Percentiles rank a stretch among this genome's conserved stretches.
Conservation (phyloP, 2,113 vertebrate species). For the Oryzias javanicus region DNA sequence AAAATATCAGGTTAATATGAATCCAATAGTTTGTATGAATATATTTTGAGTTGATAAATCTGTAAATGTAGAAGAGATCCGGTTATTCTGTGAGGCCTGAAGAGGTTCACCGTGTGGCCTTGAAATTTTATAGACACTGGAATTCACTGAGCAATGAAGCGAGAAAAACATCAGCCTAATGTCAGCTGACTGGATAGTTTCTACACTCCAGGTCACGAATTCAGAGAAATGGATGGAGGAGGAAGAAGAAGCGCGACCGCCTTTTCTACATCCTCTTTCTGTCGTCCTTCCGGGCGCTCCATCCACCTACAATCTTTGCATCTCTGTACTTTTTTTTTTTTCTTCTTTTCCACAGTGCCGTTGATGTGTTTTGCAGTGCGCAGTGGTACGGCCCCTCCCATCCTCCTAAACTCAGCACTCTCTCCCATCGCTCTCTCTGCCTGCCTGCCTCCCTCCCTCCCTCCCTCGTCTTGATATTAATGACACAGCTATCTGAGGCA, state of each 20-base stretch:
- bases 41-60: no score
- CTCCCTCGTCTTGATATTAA: conserved; percentile 77
- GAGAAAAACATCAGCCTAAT: conserved; percentile 1
- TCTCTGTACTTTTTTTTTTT: conserved; percentile 30
- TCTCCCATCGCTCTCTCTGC: conserved; percentile 62
- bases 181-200: conserved; percentile 26
- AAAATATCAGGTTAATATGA: no score
- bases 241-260: conserved; percentile 8
- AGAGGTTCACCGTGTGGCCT: conserved; percentile 2
- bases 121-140: neutral
- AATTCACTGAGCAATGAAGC: conserved; percentile 9
- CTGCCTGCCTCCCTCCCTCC: conserved; percentile 58
- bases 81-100: conserved; percentile 5
- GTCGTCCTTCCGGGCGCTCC: neutral
- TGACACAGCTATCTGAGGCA: conserved; percentile 73
- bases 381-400: conserved; percentile 81
- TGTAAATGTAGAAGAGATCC: neutral
- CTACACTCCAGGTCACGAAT: conserved; percentile 5
- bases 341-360: conserved; percentile 47
- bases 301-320: neutral
- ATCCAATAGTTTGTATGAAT: no score
- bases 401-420: conserved; percentile 76
- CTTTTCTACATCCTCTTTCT: conserved; percentile 5
- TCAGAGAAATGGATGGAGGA: conserved; percentile 9
- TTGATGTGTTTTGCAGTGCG: conserved; percentile 76